Conservation (phyloP, 1,140 invertebrate genomes). For the Geopemphigus sp. region DNA sequence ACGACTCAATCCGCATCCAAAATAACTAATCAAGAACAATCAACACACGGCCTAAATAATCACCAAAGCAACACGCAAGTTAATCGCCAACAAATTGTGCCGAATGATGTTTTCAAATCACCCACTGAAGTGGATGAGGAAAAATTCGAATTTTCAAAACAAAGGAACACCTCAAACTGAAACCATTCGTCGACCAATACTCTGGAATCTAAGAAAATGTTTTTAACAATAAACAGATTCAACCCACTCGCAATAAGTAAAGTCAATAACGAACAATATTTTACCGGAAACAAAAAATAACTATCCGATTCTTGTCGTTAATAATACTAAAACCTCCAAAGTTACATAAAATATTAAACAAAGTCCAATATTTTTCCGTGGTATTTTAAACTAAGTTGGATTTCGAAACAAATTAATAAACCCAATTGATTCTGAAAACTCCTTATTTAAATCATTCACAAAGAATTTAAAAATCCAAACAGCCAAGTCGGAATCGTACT, state of each 20-base stretch:
- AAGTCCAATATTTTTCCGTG: not conserved
- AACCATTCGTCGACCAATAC: too few species aligned
- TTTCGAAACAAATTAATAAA: not conserved
- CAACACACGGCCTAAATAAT: not conserved
- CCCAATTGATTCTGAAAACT: not conserved
- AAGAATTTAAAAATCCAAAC: conserved; percentile 16
- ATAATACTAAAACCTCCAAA: not conserved
- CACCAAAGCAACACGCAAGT: not conserved
- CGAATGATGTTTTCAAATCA: conserved; percentile 1
- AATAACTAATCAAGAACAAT: not conserved
- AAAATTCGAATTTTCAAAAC: not conserved
- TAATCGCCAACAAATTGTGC: not conserved
- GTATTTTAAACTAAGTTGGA: not conserved
- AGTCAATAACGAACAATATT: not conserved
- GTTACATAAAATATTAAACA: conserved; percentile 1
- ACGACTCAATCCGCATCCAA: not conserved
- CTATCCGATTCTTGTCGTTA: not conserved
- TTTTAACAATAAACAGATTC: not conserved
- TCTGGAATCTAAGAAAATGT: not conserved
- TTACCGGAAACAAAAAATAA: not conserved
- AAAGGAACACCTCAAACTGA: not conserved
- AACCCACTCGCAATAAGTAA: not conserved
- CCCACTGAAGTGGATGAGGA: not conserved
- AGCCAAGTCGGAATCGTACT: not conserved
- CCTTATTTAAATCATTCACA: conserved; percentile 2